Percentiles rank a stretch among this genome's conserved stretches.
These are phyloP conservation scores for Megalops cyprinoides DNA, from an alignment of 2,797 vertebrate species.

Conservation along the genomic window DNA sequence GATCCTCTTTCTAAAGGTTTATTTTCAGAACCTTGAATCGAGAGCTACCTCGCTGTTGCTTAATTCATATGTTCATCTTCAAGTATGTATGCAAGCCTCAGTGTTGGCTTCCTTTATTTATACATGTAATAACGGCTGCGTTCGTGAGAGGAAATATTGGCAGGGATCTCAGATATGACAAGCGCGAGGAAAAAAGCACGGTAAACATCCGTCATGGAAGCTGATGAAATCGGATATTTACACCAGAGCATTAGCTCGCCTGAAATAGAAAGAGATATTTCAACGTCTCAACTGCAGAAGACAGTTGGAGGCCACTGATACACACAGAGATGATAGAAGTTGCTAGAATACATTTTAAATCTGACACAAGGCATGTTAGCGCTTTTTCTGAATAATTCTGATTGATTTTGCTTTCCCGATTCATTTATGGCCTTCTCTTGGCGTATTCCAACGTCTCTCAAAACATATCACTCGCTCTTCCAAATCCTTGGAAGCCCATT, in stretches of 20 bases:
- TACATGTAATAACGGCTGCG: not conserved
- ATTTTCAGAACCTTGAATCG: not conserved
- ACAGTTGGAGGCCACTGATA: not conserved
- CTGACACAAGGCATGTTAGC: not conserved
- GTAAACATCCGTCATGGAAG: slow-evolving; percentile 30
- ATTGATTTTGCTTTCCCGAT: not conserved
- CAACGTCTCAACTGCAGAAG: not conserved
- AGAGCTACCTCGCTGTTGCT: not conserved
- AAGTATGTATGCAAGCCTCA: not conserved
- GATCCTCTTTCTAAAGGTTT: too few relatives aligned
- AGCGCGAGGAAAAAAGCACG: slow-evolving; percentile 3
- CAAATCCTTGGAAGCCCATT: not conserved
- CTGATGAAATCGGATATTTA: slow-evolving; percentile 41
- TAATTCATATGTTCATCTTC: not conserved
- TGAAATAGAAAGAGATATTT: slow-evolving; percentile 34
- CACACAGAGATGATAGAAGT: not conserved
- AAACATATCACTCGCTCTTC: not conserved
- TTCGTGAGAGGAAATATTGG: not conserved
- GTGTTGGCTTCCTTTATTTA: not conserved
- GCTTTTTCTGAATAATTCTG: slow-evolving; percentile 21
- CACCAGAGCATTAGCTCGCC: slow-evolving; percentile 20
- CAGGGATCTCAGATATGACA: slow-evolving; percentile 20
- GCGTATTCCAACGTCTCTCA: not conserved
- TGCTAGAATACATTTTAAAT: not conserved
- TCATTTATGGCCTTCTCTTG: not conserved